phyloP scores from a whole-genome alignment of 2,113 vertebrate genomes.

The Cololabis saira region DNA sequence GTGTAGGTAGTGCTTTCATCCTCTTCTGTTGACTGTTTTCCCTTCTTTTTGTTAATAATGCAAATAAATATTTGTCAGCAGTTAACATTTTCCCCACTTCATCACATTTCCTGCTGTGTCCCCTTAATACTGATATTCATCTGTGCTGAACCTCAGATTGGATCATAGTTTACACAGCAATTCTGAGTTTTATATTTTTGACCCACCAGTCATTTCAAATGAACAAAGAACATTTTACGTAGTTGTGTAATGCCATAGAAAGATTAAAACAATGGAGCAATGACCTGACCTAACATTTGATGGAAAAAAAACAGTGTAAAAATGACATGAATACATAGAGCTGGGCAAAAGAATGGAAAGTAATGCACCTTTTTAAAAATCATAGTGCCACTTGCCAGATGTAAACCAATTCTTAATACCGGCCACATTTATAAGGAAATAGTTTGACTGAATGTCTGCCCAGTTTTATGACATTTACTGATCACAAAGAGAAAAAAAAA shows the following conservation, averaged over 20 bases:
- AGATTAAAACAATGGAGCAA: background rate
- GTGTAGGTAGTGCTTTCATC: constrained; percentile 3
- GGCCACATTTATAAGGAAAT: background rate
- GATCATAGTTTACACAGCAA: constrained; percentile 14
- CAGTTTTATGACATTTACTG: background rate
- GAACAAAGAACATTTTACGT: background rate
- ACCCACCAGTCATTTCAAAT: background rate
- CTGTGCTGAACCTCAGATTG: constrained; percentile 5
- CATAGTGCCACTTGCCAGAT: background rate
- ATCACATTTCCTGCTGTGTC: constrained; percentile 15
- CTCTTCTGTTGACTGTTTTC: background rate
- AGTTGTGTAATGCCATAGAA: background rate
- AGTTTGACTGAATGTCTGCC: background rate
- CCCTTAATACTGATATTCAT: constrained; percentile 30
- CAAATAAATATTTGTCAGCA: background rate
- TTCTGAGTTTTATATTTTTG: background rate
- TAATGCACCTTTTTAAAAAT: background rate
- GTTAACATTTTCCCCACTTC: constrained; percentile 10
- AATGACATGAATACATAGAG: background rate
- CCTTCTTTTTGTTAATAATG: background rate
- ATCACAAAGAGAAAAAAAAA: background rate
- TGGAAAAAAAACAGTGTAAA: background rate
- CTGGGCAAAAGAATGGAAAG: background rate
- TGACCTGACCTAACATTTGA: background rate
- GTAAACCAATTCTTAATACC: background rate